These are phyloP conservation scores for Pollenia angustigena DNA, from an alignment of 2,888 invertebrate species.

Conservation along the genomic window DNA sequence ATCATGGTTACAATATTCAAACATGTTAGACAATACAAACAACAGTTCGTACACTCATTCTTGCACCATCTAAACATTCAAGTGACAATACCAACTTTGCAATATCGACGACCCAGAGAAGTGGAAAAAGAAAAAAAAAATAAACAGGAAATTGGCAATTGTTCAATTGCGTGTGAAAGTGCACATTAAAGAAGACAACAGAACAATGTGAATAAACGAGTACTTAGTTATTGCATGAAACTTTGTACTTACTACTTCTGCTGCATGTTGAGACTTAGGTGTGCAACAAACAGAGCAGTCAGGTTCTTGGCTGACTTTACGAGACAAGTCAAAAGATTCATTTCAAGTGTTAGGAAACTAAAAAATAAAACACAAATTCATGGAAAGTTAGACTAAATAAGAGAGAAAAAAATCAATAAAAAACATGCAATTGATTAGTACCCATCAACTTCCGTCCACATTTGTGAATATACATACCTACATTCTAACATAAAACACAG, in stretches of 20 bases:
- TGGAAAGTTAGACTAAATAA: neutral
- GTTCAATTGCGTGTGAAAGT: constrained; percentile 72
- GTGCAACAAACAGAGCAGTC: neutral
- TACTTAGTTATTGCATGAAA: constrained; percentile 30
- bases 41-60: neutral
- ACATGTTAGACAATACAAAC: constrained; percentile 40
- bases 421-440: constrained; percentile 49
- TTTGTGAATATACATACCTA: neutral
- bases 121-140: constrained; percentile 31
- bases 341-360: constrained; percentile 9
- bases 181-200: constrained; percentile 56
- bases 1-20: constrained; percentile 44
- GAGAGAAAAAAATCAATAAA: constrained; percentile 7
- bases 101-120: constrained; percentile 25
- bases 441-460: constrained; percentile 37
- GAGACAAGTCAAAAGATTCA: constrained; percentile 34
- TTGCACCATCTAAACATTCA: neutral
- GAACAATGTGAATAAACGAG: constrained; percentile 12
- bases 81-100: constrained; percentile 41
- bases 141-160: constrained; percentile 70
- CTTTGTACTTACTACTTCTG: constrained; percentile 15
- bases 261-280: constrained; percentile 14
- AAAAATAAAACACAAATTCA: neutral
- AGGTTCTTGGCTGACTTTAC: constrained; percentile 26
- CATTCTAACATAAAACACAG: constrained; percentile 13